phyloP scores from a whole-genome alignment of 92 coral and sea anemone genomes.

The Plumapathes pennacea region DNA sequence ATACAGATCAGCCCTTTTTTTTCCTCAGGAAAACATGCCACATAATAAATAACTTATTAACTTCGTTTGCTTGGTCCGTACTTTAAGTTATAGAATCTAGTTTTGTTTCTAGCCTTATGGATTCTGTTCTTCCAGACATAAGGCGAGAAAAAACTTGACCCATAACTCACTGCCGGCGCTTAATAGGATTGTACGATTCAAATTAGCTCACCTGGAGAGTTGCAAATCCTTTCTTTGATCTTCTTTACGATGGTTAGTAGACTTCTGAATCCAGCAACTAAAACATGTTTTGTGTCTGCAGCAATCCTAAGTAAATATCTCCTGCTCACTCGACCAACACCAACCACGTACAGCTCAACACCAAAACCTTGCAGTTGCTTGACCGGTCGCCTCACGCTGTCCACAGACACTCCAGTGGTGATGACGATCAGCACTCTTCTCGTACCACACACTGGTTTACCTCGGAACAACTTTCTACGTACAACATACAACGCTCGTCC shows the following conservation, averaged over 20 bases:
- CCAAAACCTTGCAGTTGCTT: conserved; percentile 17
- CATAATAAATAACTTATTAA: no score
- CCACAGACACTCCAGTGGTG: conserved; percentile 47
- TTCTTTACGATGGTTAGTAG: neutral
- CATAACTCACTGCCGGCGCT: no score
- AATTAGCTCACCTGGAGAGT: no score
- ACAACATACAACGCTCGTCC: conserved; percentile 39
- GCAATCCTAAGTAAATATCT: conserved; percentile 1
- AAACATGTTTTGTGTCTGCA: conserved; percentile 5
- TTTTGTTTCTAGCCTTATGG: no score
- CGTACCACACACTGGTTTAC: conserved; percentile 37
- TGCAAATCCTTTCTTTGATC: conserved; percentile 8
- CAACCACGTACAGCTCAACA: conserved; percentile 37
- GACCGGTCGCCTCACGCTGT: conserved; percentile 19
- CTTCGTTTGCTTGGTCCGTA: no score
- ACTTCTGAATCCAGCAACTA: conserved; percentile 2
- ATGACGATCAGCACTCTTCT: conserved; percentile 41
- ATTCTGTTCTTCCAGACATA: no score
- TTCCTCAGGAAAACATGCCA: no score
- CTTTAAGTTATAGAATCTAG: no score
- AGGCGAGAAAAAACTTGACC: no score
- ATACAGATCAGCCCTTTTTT: no score
- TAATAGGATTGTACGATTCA: no score
- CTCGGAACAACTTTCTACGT: conserved; percentile 21
- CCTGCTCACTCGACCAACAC: conserved; percentile 6